A percentile compares a stretch with the other conserved stretches of the same genome.
These are phyloP conservation scores for Nebria brevicollis DNA, from an alignment of 2,888 invertebrate species.

Conservation along the genomic window DNA sequence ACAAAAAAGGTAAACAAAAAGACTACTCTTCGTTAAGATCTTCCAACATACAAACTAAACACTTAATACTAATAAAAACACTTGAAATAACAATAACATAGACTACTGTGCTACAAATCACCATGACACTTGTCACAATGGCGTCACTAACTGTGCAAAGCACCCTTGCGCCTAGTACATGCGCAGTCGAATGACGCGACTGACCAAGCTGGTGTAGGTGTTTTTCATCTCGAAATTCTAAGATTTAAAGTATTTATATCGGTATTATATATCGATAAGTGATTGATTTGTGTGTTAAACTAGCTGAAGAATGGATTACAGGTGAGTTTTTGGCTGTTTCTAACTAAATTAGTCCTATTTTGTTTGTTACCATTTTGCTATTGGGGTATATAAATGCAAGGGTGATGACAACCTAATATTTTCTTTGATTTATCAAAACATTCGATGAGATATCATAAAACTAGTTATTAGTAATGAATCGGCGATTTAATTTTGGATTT, in stretches of 20 bases:
- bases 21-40: background rate
- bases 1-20: background rate
- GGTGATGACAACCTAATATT: background rate
- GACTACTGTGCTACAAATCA: background rate
- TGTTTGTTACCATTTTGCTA: no score
- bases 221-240: background rate
- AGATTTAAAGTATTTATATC: background rate
- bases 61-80: background rate
- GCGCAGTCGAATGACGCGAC: background rate
- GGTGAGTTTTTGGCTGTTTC: background rate
- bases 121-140: background rate
- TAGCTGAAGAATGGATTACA: background rate
- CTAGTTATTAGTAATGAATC: background rate
- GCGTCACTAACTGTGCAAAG: background rate
- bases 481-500: background rate
- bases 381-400: no score
- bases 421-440: background rate
- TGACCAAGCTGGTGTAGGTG: background rate
- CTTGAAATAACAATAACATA: background rate
- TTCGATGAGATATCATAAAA: background rate
- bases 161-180: background rate
- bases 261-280: background rate
- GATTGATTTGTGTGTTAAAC: background rate
- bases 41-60: background rate
- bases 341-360: background rate